These are phyloP conservation scores for Burhinus bistriatus DNA, from an alignment of 2,113 vertebrate genomes.

Conservation along the genomic window DNA sequence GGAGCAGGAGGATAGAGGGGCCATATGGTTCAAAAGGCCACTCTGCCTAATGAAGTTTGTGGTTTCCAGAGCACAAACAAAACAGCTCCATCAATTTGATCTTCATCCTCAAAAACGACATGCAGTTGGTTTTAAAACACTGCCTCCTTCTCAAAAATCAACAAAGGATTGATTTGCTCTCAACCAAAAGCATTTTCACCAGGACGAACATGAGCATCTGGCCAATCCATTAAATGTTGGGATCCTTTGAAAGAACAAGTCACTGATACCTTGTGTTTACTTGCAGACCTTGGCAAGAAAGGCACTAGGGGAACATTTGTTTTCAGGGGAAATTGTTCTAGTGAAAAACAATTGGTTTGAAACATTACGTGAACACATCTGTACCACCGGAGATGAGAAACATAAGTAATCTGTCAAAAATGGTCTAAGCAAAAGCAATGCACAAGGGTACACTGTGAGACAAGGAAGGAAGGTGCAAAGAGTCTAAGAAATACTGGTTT, in stretches of 20 bases:
- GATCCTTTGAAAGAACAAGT: conserved; percentile 30
- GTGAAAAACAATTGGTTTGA: neutral
- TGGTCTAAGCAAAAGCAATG: neutral
- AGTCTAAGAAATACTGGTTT: neutral
- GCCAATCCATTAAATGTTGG: neutral
- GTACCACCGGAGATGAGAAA: neutral
- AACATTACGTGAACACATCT: neutral
- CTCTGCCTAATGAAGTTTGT: conserved; percentile 27
- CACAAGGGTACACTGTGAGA: neutral
- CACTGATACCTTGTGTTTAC: conserved; percentile 9
- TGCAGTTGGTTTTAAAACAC: conserved; percentile 26
- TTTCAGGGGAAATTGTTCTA: neutral
- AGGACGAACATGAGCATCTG: neutral
- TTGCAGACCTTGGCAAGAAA: neutral
- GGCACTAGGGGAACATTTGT: conserved; percentile 7
- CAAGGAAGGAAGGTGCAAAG: neutral
- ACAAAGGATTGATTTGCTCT: conserved; percentile 31
- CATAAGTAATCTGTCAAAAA: neutral
- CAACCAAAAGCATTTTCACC: neutral
- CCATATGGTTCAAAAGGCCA: conserved; percentile 50
- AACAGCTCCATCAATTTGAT: conserved; percentile 41
- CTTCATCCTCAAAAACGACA: conserved; percentile 6
- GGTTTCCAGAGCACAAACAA: conserved; percentile 31
- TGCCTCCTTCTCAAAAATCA: conserved; percentile 29
- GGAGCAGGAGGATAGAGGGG: neutral